These are phyloP conservation scores for Erynnis tages DNA, from an alignment of 2,888 invertebrate genomes.

Conservation along the genomic window DNA sequence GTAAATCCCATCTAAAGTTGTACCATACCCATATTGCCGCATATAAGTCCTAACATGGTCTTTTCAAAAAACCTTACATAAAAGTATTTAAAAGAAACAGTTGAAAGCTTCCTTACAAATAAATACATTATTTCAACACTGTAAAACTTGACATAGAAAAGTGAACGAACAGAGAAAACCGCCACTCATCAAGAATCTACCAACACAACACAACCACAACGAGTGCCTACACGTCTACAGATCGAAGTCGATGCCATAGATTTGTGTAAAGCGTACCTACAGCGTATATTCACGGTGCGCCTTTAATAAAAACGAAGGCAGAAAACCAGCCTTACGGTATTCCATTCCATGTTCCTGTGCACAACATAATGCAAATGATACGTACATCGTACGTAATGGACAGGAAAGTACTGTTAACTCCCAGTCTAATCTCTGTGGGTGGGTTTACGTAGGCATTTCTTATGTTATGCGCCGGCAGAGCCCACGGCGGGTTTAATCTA, in stretches of 20 bases:
- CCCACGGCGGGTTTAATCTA: constrained; percentile 23
- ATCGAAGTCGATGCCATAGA: neutral
- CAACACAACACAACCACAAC: constrained; percentile 8
- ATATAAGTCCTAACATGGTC: too few species aligned
- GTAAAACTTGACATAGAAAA: neutral
- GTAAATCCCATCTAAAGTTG: too few species aligned
- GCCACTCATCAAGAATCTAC: neutral
- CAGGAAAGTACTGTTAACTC: constrained; percentile 21
- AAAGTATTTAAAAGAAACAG: too few species aligned
- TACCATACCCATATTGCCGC: too few species aligned
- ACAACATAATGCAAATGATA: constrained; percentile 9
- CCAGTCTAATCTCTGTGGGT: constrained; percentile 18
- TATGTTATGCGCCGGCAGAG: constrained; percentile 23
- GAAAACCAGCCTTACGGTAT: constrained; percentile 9
- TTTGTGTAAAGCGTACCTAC: too few species aligned
- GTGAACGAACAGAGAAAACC: neutral
- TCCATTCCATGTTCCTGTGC: neutral
- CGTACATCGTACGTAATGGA: constrained; percentile 7
- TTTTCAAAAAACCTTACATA: too few species aligned
- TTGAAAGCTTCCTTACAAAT: too few species aligned
- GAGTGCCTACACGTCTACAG: neutral
- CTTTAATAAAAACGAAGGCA: constrained; percentile 5
- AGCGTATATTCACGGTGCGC: neutral
- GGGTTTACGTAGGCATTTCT: constrained; percentile 19
- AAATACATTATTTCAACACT: too few species aligned